Evolutionary conservation across 2,888 invertebrate species (phyloP).

Genomic region (Macrosiphum euphorbiae): DNA sequence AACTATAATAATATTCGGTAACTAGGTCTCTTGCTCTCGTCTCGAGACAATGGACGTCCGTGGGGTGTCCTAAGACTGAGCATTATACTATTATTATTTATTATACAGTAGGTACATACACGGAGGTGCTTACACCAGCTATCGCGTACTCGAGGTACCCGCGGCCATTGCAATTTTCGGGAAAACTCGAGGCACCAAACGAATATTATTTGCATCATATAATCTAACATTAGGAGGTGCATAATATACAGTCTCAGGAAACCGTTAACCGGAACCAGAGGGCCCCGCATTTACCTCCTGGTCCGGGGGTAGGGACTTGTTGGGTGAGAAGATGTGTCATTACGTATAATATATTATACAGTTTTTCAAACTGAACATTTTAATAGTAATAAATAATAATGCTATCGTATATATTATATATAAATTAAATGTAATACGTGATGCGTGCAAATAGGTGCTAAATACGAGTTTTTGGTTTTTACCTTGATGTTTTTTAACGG

Average conservation of each 20-base stretch:
- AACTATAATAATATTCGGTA: neutral
- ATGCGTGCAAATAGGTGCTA: neutral
- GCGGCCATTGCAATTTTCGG: neutral
- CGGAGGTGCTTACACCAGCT: neutral
- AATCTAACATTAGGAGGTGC: neutral
- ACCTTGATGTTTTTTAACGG: constrained; percentile 4
- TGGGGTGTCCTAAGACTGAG: neutral
- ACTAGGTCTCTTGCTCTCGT: constrained; percentile 8
- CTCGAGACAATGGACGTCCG: neutral
- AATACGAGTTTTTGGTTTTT: neutral
- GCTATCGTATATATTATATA: neutral
- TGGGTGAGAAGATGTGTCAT: neutral
- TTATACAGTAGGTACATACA: neutral
- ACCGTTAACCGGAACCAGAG: constrained; percentile 16
- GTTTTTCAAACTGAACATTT: neutral
- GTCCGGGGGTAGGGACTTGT: neutral
- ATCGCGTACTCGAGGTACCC: neutral
- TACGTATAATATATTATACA: neutral
- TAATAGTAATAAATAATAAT: neutral
- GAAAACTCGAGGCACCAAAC: neutral
- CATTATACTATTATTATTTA: neutral
- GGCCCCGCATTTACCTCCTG: neutral
- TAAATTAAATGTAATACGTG: neutral
- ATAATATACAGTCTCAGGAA: neutral
- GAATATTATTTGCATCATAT: neutral